Percentiles rank a stretch among this genome's conserved stretches.
phyloP scores from a whole-genome alignment of 2,797 vertebrate genomes.

The Gymnopithys bicolor region DNA sequence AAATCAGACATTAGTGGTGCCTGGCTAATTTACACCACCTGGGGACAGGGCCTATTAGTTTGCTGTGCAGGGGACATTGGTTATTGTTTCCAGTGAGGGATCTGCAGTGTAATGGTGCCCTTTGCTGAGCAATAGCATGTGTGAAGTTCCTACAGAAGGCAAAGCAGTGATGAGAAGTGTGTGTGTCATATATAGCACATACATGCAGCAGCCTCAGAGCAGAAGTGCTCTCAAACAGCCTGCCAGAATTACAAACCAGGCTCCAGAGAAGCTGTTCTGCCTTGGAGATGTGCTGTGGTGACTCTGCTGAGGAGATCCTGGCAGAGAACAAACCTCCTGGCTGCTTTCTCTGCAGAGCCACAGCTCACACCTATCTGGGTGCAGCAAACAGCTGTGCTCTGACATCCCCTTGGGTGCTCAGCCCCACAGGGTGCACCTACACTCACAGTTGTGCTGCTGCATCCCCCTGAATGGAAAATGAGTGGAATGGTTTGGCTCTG shows the following conservation, averaged over 20 bases:
- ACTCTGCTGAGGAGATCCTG: neutral
- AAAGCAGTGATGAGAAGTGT: constrained; percentile 7
- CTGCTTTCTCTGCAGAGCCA: neutral
- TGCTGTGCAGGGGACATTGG: constrained; percentile 48
- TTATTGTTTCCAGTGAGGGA: constrained; percentile 47
- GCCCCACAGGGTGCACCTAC: neutral
- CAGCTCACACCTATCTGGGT: rapidly evolving
- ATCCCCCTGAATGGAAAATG: neutral
- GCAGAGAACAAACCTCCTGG: neutral
- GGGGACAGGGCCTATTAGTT: constrained; percentile 57
- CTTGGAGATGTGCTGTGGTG: neutral
- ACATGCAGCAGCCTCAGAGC: neutral
- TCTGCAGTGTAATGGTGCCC: constrained; percentile 3
- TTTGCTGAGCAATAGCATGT: constrained; percentile 51
- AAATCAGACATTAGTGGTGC: constrained; percentile 60
- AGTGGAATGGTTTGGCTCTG: neutral
- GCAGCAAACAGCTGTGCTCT: neutral
- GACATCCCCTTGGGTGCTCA: neutral
- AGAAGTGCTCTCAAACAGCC: neutral
- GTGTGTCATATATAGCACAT: neutral
- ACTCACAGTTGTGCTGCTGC: neutral
- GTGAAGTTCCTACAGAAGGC: constrained; percentile 27
- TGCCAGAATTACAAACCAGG: neutral
- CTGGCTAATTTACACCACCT: constrained; percentile 56
- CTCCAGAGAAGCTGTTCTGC: neutral